phyloP scores from a whole-genome alignment of 2,113 vertebrate species.

The Burhinus bistriatus region DNA sequence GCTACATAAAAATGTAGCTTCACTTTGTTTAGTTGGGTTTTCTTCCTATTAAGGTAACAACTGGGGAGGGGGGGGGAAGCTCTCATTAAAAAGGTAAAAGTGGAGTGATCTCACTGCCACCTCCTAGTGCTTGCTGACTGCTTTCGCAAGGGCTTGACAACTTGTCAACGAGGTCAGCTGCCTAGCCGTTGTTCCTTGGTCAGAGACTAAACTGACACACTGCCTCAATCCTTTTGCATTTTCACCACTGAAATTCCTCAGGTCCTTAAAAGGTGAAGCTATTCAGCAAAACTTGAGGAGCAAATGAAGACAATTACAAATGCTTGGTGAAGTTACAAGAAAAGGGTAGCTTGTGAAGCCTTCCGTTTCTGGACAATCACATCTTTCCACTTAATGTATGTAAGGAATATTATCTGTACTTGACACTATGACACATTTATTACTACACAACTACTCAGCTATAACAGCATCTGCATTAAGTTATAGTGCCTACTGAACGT shows the following conservation, averaged over 20 bases:
- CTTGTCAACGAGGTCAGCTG: fast-evolving
- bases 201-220: not conserved
- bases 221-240: not conserved
- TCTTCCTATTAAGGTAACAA: not conserved
- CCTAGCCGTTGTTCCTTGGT: not conserved
- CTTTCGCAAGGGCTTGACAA: not conserved
- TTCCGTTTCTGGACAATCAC: not conserved
- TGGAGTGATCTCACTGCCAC: not conserved
- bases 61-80: no score
- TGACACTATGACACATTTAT: not conserved
- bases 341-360: not conserved
- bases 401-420: no score
- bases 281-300: not conserved
- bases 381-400: not conserved
- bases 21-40: not conserved
- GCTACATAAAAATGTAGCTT: not conserved
- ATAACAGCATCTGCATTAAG: not conserved
- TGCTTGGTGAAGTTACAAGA: not conserved
- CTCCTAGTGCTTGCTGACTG: not conserved
- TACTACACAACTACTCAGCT: not conserved
- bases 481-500: not conserved
- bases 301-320: not conserved
- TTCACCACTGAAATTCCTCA: not conserved
- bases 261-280: not conserved
- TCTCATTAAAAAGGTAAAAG: not conserved